Conservation (phyloP, 2,113 vertebrate genomes). For the Terrapene triunguis region DNA sequence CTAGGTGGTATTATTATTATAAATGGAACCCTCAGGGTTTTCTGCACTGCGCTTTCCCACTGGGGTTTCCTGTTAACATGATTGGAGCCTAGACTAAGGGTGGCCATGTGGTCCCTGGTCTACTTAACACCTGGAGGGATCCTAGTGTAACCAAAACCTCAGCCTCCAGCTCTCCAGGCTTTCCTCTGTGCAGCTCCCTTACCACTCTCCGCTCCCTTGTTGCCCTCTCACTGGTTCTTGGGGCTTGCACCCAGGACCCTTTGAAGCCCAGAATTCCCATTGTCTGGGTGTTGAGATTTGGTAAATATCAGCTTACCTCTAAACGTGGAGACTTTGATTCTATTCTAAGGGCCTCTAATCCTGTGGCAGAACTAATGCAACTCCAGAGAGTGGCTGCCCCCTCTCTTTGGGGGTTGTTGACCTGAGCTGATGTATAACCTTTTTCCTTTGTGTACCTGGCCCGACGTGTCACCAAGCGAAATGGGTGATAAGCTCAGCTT, state of each 20-base stretch:
- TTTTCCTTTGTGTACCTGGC: background rate
- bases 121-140: background rate
- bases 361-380: background rate
- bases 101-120: background rate
- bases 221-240: background rate
- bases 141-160: background rate
- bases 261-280: background rate
- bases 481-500: background rate
- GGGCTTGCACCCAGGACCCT: background rate
- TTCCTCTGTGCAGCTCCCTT: background rate
- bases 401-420: background rate
- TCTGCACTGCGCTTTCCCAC: background rate
- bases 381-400: background rate
- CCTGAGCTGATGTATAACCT: rapidly evolving
- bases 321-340: background rate
- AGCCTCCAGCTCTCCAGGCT: background rate
- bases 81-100: background rate
- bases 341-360: background rate
- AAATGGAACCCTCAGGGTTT: background rate
- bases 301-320: background rate
- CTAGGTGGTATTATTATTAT: background rate
- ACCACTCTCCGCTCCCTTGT: background rate
- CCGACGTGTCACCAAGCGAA: background rate
- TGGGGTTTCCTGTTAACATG: background rate
- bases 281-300: background rate